Percentiles rank a stretch among this genome's conserved stretches.
Conservation (phyloP, 2,888 invertebrate species). For the Drosophila acutilabella region DNA sequence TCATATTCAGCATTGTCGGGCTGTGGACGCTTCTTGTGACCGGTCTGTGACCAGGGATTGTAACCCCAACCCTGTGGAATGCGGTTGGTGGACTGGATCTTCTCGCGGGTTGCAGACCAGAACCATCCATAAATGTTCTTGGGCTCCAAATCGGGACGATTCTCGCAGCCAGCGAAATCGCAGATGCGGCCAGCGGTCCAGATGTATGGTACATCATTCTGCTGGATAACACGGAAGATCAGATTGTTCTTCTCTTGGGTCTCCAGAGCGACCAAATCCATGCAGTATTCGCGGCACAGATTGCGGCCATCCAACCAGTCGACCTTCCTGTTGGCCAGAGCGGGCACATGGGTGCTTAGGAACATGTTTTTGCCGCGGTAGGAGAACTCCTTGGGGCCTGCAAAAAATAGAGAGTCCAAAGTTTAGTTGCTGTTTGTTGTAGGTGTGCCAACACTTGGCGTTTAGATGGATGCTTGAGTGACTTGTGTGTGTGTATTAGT, state of each 20-base stretch:
- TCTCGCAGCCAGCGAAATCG: conserved; percentile 96
- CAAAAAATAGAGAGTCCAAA: conserved; percentile 21
- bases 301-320: conserved; percentile 97
- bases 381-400: conserved; percentile 96
- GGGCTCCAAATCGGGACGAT: conserved; percentile 93
- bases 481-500: conserved; percentile 18
- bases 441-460: conserved; percentile 27
- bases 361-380: conserved; percentile 95
- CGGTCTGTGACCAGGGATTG: conserved; percentile 96
- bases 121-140: conserved; percentile 95
- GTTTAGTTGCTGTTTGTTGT: conserved; percentile 15
- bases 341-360: conserved; percentile 92
- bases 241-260: conserved; percentile 96
- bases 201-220: conserved; percentile 95
- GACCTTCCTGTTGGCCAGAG: conserved; percentile 91
- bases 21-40: conserved; percentile 94
- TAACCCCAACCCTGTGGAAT: conserved; percentile 87
- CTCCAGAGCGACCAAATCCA: conserved; percentile 96
- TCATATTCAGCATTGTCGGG: conserved; percentile 97
- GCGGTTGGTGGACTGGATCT: conserved; percentile 93
- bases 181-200: conserved; percentile 97
- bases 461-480: conserved; percentile 20
- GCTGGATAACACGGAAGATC: conserved; percentile 94
- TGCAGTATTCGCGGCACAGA: conserved; percentile 96
- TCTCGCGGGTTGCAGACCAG: conserved; percentile 96